Base-by-base conservation (phyloP, 2,888 invertebrate species). In the Sinohyriopsis cumingii region DNA sequence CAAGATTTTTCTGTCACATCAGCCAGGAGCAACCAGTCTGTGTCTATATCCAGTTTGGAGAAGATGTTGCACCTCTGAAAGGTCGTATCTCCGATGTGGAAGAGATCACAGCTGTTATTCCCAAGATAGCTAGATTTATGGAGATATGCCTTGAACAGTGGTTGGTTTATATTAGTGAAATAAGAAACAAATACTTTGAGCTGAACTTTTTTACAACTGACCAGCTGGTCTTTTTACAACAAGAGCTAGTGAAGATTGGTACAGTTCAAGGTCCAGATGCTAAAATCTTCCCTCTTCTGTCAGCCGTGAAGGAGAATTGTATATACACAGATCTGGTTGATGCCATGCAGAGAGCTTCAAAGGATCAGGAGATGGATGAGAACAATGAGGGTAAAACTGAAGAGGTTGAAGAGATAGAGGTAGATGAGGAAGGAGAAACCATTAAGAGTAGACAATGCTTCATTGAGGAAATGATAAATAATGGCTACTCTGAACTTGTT, bases 151-250 rank as follows among this genome's bases (percentile, higher is more conserved):
- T n/a, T n/a, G n/a, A n/a, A n/a, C n/a, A n/a, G n/a, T n/a, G n/a
- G n/a, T n/a, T n/a, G n/a, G 28, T 77, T 15, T 80, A 84, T 69
- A 77, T 85, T 28, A 75, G 71, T 3, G 55, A 73, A 15, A 76
- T 79, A 55, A 68, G 86, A 55, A 63, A 66, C 20, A 63, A 81
- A 45, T 83, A 76, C 63, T 71, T 73, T 19, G 73, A 73, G 12
- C 76, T 86, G 65, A 86, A 86, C 69, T 73, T 75, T 67, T 86
- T 76, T 72, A 85, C 84, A 19, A 82, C 83, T 5, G 81, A 82
- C 64, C 86, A 86, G 73, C 71, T 86, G 60, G 84, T 86, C n/a
- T 79, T 84, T 45, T 76, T 86, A 45, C 79, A 85, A 62, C 69
- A 73, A 59, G 78, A 84, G 56, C 66, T 85, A 54, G 78, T 81